These are phyloP conservation scores for Hoplostethus atlanticus DNA, from an alignment of 2,797 vertebrate species.

Conservation along the genomic window DNA sequence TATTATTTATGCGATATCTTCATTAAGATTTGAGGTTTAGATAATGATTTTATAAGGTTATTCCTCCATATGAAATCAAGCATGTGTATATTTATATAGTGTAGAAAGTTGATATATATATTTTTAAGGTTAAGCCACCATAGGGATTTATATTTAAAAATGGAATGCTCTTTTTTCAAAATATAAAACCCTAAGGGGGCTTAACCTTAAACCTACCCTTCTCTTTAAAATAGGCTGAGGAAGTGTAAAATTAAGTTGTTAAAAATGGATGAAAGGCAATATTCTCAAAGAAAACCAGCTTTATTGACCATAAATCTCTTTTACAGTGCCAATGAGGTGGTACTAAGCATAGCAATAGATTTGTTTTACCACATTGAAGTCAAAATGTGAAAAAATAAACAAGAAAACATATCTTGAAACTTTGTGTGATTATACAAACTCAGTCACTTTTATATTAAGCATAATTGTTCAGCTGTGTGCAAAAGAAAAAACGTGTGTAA, in stretches of 20 bases:
- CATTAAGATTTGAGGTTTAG: too few relatives aligned
- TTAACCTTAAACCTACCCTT: too few relatives aligned
- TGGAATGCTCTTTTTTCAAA: too few relatives aligned
- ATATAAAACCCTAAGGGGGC: too few relatives aligned
- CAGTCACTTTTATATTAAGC: slow-evolving; percentile 39
- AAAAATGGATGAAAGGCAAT: neutral
- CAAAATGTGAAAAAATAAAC: slow-evolving; percentile 39
- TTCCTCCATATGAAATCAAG: too few relatives aligned
- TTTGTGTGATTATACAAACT: slow-evolving; percentile 25
- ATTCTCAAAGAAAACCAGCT: slow-evolving; percentile 62
- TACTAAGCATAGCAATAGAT: slow-evolving; percentile 44
- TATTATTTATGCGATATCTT: too few relatives aligned
- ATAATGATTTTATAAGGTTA: too few relatives aligned
- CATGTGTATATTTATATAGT: too few relatives aligned
- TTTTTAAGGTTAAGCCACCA: too few relatives aligned
- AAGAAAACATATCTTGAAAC: neutral
- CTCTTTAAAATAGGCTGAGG: neutral
- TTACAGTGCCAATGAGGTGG: slow-evolving; percentile 65
- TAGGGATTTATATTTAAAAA: too few relatives aligned
- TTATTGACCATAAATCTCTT: slow-evolving; percentile 81
- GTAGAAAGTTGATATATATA: too few relatives aligned
- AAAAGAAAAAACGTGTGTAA: slow-evolving; percentile 29
- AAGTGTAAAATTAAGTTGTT: neutral
- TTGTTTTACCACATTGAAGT: slow-evolving; percentile 12
- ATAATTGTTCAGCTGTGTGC: slow-evolving; percentile 8